Evolutionary conservation across 1,140 invertebrate species (phyloP), one percentile per base, ranked within the genome.

Genomic region (Liolophura sinensis): DNA sequence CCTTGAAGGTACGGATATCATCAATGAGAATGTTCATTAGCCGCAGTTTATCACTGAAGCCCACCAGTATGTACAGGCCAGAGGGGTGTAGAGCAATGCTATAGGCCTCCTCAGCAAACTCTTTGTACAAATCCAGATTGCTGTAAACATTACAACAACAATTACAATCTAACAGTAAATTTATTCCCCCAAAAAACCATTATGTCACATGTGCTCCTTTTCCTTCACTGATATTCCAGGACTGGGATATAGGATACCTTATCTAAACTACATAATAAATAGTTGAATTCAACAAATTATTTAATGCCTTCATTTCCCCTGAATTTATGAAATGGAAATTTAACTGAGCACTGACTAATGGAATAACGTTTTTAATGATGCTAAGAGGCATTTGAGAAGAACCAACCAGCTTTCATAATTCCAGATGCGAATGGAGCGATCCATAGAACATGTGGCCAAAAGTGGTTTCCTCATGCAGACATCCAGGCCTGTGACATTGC

Each of bases 1-100:
- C 92, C 65, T 90, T 85, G 73, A 90, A 89, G 14, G 89, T 88
- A 74, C 91, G 85, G n/a, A 97, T 88, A 75, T 96, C 93, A 73
- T 96, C 92, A 71, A 96, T 92, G 47, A 94, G 84, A 48, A 97
- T 89, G 56, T 91, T 92, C 87, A 94, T 91, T 48, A 94, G 90
- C 51, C 92, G 87, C 0, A 97, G 83, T 83, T 95, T 95, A 81
- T 96, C 93, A 4, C 90, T 91, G 79, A 96, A 97, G n/a, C 93
- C 94, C 61, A 95, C 89, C 14, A 94, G 88, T 18, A 93, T 90
- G 79, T 93, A 95, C 0, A 95, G 85, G 5, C 94, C 93, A 82
- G 85, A 84, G 0, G 94, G 93, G 84, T 96, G 94, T 4, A 97
- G 78, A 20, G 91, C 89, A 11, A 94, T 87, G 67, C 89, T 90